phyloP scores from a whole-genome alignment of 1,140 invertebrate species.

The Proctacanthus coquilletti region DNA sequence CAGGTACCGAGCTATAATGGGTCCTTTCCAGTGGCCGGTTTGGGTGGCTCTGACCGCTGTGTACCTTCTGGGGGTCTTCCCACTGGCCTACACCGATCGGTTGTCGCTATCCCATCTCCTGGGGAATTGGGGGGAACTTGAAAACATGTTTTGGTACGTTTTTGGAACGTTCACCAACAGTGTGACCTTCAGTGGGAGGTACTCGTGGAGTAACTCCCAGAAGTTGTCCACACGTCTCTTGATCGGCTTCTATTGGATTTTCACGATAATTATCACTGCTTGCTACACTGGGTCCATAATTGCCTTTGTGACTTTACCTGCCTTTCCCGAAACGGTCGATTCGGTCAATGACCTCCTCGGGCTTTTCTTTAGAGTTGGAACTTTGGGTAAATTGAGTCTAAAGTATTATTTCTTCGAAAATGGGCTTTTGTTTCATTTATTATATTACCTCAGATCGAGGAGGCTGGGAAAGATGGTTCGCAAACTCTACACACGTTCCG shows the following conservation, averaged over 20 bases:
- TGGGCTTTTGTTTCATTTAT: background rate
- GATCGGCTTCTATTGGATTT: constrained; percentile 61
- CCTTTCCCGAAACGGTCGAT: constrained; percentile 51
- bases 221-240: constrained; percentile 49
- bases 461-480: constrained; percentile 52
- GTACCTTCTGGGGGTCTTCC: constrained; percentile 54
- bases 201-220: constrained; percentile 49
- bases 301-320: constrained; percentile 58
- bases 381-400: constrained; percentile 13
- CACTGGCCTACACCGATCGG: constrained; percentile 50
- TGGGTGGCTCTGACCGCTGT: constrained; percentile 51
- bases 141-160: constrained; percentile 66
- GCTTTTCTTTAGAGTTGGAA: constrained; percentile 35
- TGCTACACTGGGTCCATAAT: constrained; percentile 66
- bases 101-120: constrained; percentile 44
- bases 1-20: constrained; percentile 63
- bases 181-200: constrained; percentile 49
- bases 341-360: constrained; percentile 41
- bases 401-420: background rate
- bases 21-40: constrained; percentile 59
- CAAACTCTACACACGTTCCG: constrained; percentile 40
- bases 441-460: constrained; percentile 37
- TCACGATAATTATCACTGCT: constrained; percentile 62
- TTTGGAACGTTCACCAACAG: constrained; percentile 68
- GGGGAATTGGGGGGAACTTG: constrained; percentile 46